Evolutionary conservation across 2,888 invertebrate species (phyloP), one percentile per base, ranked within the genome.

Genomic region (Calliopum simillimum): DNA sequence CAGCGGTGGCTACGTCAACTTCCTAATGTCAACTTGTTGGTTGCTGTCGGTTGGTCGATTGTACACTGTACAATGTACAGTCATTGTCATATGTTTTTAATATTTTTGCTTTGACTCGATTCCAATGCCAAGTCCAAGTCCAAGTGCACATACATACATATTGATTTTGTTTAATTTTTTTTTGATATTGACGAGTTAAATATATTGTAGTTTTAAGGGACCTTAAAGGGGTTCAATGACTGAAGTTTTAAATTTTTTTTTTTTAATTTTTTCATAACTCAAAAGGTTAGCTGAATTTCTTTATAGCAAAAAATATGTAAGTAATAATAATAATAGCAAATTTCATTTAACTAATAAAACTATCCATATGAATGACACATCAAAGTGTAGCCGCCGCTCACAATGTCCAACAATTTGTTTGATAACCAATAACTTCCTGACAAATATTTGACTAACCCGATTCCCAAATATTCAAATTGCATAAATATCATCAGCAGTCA

Each of bases 181-280:
- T 58, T 33, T 23, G 33, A n/a, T 14, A 41, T 8, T 41, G 14
- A n/a, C 41, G 8, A 41, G n/a, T 58, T 14, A 58, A 25, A 16
- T 41, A 11, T 41, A 25, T 33, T 41, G 56, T 33, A 14, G 16
- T 58, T 58, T 25, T 12, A 49, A 16, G 1, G 2, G 2, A 3
- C 8, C 8, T 33, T 4, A 4, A 33, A 33, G 8, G 8, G 33
- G 33, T 33, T 33, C 33, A 8, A 33, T 1, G 4, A 33, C 33
- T 33, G 4, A 3, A 33, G 8, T 56, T 56, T 62, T 70, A 71
- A 73, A 68, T 68, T 62, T 66, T 68, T 68, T 70, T 70, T 71
- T 73, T 71, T 51, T 44, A 59, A 59, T 65, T 62, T 62, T 43
- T 64, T 64, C 49, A 69, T 68, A 61, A 70, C 64, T 64, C 67